Conservation (phyloP, 2,113 vertebrate genomes). For the Cheirogaleus medius region DNA sequence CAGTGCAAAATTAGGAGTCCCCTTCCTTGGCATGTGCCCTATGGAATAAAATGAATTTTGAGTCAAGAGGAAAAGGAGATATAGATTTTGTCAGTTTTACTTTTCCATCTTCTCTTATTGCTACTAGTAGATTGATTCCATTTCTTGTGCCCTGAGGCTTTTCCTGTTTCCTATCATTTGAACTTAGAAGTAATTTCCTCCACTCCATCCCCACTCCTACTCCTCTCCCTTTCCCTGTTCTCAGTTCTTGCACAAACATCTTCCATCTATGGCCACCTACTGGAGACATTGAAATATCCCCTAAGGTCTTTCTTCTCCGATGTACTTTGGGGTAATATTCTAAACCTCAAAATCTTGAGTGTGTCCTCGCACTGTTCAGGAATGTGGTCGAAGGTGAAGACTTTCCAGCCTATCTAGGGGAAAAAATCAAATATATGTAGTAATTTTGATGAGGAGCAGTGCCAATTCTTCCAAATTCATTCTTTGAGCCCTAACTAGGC, state of each 20-base stretch:
- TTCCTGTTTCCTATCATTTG: conserved; percentile 22
- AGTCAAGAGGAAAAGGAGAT: conserved; percentile 54
- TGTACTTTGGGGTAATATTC: not conserved
- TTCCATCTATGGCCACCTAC: not conserved
- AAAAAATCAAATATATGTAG: not conserved
- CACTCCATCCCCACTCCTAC: fast-evolving
- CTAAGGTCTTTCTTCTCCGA: not conserved
- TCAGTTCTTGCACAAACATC: not conserved
- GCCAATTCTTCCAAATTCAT: not conserved
- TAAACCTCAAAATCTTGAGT: not conserved
- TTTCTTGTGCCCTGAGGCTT: not conserved
- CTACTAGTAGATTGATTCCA: not conserved
- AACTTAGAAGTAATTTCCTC: conserved; percentile 27
- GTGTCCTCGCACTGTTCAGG: not conserved
- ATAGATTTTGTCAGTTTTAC: not conserved
- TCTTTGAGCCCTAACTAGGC: not conserved
- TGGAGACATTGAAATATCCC: not conserved
- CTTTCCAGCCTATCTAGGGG: not conserved
- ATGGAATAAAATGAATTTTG: conserved; percentile 67
- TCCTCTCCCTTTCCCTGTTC: not conserved
- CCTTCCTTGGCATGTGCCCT: not conserved
- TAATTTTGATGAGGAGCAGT: not conserved
- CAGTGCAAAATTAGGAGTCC: not conserved
- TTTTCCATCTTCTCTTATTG: conserved; percentile 21
- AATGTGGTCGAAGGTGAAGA: not conserved